Conservation (phyloP, 2,888 invertebrate species). For the Cerceris rybyensis region DNA sequence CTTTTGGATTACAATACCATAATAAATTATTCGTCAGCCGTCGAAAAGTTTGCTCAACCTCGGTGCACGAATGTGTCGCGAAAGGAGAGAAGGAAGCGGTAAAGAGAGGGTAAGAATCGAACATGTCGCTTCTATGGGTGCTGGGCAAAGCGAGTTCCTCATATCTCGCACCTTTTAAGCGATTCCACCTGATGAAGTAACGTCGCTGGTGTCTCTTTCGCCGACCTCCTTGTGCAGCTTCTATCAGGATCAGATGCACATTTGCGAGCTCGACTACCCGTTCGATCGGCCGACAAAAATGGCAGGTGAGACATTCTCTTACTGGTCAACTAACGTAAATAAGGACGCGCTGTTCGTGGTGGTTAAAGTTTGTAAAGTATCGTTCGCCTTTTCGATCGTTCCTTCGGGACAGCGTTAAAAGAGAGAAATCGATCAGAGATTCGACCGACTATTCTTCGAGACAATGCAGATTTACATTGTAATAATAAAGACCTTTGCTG, state of each 20-base stretch:
- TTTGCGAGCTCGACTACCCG: conserved; percentile 22
- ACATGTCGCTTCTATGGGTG: conserved; percentile 54
- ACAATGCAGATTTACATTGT: too few species aligned
- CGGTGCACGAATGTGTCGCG: neutral
- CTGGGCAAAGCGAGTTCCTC: conserved; percentile 75
- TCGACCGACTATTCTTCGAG: neutral
- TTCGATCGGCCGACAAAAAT: conserved; percentile 67
- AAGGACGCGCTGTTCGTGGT: conserved; percentile 60
- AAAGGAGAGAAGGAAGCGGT: conserved; percentile 36
- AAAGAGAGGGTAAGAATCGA: conserved; percentile 56
- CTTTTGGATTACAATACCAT: too few species aligned
- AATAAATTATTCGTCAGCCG: neutral
- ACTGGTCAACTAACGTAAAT: conserved; percentile 59
- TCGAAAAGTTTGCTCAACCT: neutral
- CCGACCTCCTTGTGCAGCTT: conserved; percentile 63
- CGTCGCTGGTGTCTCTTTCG: conserved; percentile 52
- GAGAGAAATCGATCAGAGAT: conserved; percentile 20
- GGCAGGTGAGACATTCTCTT: conserved; percentile 69
- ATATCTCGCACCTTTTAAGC: conserved; percentile 78
- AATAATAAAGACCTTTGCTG: too few species aligned
- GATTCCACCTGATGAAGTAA: conserved; percentile 72
- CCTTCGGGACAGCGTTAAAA: conserved; percentile 1
- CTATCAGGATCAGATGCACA: conserved; percentile 73
- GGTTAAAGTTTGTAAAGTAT: conserved; percentile 49
- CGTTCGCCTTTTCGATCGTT: conserved; percentile 39